Conservation (phyloP, 1,140 invertebrate genomes). For the Heterodera carotae region DNA sequence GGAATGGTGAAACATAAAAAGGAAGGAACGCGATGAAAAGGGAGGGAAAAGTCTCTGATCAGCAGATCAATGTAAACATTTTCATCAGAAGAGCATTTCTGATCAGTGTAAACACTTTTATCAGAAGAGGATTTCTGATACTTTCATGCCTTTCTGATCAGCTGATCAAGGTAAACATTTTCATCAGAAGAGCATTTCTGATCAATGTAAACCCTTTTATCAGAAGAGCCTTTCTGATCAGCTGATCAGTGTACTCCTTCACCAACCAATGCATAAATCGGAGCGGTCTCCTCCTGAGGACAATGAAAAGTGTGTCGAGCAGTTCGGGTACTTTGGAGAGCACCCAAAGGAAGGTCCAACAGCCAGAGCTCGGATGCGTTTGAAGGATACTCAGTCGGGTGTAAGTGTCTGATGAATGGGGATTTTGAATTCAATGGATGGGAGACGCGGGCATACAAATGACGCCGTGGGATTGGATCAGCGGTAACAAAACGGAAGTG, state of each 20-base stretch:
- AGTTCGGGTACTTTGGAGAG: conserved; percentile 39
- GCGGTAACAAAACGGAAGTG: too few relatives aligned
- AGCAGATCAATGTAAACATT: too few relatives aligned
- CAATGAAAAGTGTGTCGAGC: conserved; percentile 63
- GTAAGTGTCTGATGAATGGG: conserved; percentile 32
- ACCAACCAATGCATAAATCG: conserved; percentile 18
- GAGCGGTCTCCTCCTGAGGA: conserved; percentile 85
- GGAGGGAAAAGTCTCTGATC: neutral
- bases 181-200: too few relatives aligned
- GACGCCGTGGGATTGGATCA: neutral
- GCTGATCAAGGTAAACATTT: too few relatives aligned
- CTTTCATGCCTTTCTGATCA: too few relatives aligned
- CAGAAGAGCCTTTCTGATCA: too few relatives aligned
- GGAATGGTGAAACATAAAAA: conserved; percentile 68
- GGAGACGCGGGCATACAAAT: neutral
- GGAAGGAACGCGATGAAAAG: conserved; percentile 58
- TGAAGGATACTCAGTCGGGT: conserved; percentile 28
- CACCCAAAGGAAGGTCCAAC: conserved; percentile 40
- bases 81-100: too few relatives aligned
- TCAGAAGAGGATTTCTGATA: too few relatives aligned
- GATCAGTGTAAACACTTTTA: too few relatives aligned
- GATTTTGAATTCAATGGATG: too few relatives aligned
- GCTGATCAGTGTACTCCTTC: too few relatives aligned
- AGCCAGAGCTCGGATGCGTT: conserved; percentile 29
- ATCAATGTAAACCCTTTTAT: too few relatives aligned